Evolutionary conservation across 1,140 invertebrate species (phyloP), one percentile per base, ranked within the genome.

Genomic region (Nasonia vitripennis): DNA sequence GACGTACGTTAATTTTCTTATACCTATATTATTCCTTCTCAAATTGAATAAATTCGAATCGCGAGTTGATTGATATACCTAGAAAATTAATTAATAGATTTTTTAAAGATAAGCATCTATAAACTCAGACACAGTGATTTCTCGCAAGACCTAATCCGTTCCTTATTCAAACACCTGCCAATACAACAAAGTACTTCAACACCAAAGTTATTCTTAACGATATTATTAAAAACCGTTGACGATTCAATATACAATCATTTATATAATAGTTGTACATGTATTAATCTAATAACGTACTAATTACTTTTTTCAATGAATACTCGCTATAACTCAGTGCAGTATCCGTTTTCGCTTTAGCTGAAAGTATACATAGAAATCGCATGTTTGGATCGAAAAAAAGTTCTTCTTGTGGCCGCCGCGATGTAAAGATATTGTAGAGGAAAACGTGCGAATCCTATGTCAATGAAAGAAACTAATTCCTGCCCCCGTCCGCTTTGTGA

Each of bases 131-230:
- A 45, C 9, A 45, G 41, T 31, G 7, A 45, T 31, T 75, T 45
- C 7, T 75, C 4, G 34, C 6, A 71, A 79, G 31, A 73, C 17
- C 14, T 70, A 48, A 81, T 81, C n/a, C 70, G 27, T 5, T 81
- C 55, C 23, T 85, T 48, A 62, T 81, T 80, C 5, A 73, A 79
- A 84, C 14, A 79, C 70, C 9, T 74, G 34, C 17, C 68, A 84
- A 27, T 12, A 73, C 27, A n/a, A 20, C n/a, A 83, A 77, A 79
- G n/a, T 55, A 84, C 7, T 78, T 12, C 10, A 78, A 84, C 68
- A 73, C 45, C 68, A 84, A 79, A 71, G 67, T 79, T n/a, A 62
- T 55, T 70, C 62, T 78, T 45, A 70, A 27, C 20, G 2, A 84
- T 23, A 23, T 70, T 2, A 78, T n/a, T 62, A n/a, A 62, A n/a